A percentile compares a stretch with the other conserved stretches of the same genome.
Conservation (phyloP, 2,888 invertebrate species). For the Cheilosia soror region DNA sequence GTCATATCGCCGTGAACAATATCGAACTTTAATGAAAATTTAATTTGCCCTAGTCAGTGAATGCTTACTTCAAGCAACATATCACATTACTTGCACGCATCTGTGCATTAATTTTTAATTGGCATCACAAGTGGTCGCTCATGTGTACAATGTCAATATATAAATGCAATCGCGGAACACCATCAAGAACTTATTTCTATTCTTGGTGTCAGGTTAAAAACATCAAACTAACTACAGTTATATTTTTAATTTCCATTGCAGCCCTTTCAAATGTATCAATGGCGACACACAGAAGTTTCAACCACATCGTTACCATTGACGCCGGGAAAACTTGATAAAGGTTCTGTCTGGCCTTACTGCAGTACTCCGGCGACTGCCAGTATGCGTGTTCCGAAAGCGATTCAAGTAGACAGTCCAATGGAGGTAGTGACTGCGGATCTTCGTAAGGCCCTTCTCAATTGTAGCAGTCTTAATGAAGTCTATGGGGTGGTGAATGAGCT, state of each 20-base stretch:
- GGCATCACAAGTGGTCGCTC: slow-evolving; percentile 32
- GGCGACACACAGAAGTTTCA: slow-evolving; percentile 92
- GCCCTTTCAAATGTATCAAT: slow-evolving; percentile 96
- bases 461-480: slow-evolving; percentile 81
- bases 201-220: background rate
- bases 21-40: background rate
- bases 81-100: slow-evolving; percentile 40
- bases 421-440: slow-evolving; percentile 74
- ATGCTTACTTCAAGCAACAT: slow-evolving; percentile 22
- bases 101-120: slow-evolving; percentile 4
- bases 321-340: slow-evolving; percentile 89
- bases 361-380: slow-evolving; percentile 79
- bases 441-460: slow-evolving; percentile 80
- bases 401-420: slow-evolving; percentile 72
- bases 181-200: slow-evolving; percentile 22
- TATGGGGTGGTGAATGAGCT: slow-evolving; percentile 81
- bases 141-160: slow-evolving; percentile 43
- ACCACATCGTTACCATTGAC: slow-evolving; percentile 88
- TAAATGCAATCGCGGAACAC: slow-evolving; percentile 38
- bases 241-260: slow-evolving; percentile 80
- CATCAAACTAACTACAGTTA: slow-evolving; percentile 1
- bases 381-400: slow-evolving; percentile 75
- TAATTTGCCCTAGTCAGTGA: slow-evolving; percentile 8
- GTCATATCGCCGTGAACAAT: background rate
- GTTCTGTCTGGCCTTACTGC: slow-evolving; percentile 89